Base-by-base conservation (phyloP, 2,113 vertebrate species). In the Rhegmatorhina hoffmannsi region DNA sequence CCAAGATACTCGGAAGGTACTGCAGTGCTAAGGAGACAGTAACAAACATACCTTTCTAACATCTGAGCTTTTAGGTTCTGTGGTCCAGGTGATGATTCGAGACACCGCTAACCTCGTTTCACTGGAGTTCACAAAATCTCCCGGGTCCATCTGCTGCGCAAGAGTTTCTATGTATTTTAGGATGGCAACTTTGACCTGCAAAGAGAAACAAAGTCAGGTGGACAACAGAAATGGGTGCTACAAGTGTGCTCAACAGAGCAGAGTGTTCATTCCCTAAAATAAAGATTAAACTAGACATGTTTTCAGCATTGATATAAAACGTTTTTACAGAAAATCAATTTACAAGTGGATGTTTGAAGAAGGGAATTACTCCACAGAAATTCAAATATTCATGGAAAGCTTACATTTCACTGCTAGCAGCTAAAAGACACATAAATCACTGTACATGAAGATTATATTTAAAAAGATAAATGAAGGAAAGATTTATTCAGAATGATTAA, bases 41-140 rank as follows among this genome's bases (percentile, higher is more conserved):
- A 85, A 40, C 10, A 80, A 84, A 94, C 97, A 11, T 93, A 99
- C 99, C 99, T 99, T 99, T 85, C 99, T 98, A 97, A 99, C 98
- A 28, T 99, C 99, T 47, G 99, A 99, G 97, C 99, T 99, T 97
- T 99, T 99, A 64, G 99, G 99, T 97, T 99, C 99, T 81, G 99
- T 99, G 79, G 99, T 99, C 99, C 99, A 99, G 43, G 99, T 99
- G 96, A 99, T 99, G 95, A 99, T 99, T 63, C 99, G 98, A 53
- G 99, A 99, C 75, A 99, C 99, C 17, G 99, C 99, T 92, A 99
- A 97, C 53, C 99, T 98, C 38, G 99, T 99, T 98, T 99, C 99
- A 95, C 99, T 99, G 84, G 99, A 99, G 98, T 99, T 99, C 87
- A 99, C 98, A 96, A 99, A 99, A 96, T 99, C 99, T 56, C 98